Evolutionary conservation across 1,140 invertebrate genomes (phyloP).

Genomic region (Ooceraea biroi): DNA sequence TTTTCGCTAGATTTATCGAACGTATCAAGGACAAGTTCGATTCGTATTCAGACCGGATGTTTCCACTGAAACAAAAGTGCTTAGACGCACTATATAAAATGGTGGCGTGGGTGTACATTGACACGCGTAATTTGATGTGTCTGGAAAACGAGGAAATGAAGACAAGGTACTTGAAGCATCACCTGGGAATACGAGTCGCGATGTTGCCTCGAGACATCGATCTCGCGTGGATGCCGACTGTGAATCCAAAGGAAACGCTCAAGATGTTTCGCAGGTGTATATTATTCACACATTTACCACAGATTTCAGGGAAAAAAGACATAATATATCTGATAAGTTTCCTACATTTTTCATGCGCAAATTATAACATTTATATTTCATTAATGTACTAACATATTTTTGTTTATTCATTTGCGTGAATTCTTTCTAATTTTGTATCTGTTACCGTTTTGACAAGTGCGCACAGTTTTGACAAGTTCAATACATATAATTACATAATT

Average conservation of each 20-base stretch:
- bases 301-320: not conserved
- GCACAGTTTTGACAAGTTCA: not conserved
- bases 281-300: no score
- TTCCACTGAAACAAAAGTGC: slow-evolving; percentile 76
- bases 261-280: slow-evolving; percentile 68
- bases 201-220: slow-evolving; percentile 77
- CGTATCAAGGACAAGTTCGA: slow-evolving; percentile 77
- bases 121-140: slow-evolving; percentile 75
- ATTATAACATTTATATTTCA: slow-evolving; percentile 10
- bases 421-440: not conserved
- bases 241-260: slow-evolving; percentile 63
- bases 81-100: slow-evolving; percentile 76
- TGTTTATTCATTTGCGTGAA: not conserved
- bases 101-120: slow-evolving; percentile 76
- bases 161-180: slow-evolving; percentile 74
- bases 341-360: not conserved
- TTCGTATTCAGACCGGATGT: slow-evolving; percentile 65
- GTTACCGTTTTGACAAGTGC: not conserved
- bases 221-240: slow-evolving; percentile 75
- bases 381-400: not conserved
- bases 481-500: not conserved
- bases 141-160: slow-evolving; percentile 51
- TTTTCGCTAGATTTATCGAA: slow-evolving; percentile 66
- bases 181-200: slow-evolving; percentile 72
- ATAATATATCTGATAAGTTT: not conserved